Conservation (phyloP, 1,140 invertebrate genomes). For the Drosophila murphyi region DNA sequence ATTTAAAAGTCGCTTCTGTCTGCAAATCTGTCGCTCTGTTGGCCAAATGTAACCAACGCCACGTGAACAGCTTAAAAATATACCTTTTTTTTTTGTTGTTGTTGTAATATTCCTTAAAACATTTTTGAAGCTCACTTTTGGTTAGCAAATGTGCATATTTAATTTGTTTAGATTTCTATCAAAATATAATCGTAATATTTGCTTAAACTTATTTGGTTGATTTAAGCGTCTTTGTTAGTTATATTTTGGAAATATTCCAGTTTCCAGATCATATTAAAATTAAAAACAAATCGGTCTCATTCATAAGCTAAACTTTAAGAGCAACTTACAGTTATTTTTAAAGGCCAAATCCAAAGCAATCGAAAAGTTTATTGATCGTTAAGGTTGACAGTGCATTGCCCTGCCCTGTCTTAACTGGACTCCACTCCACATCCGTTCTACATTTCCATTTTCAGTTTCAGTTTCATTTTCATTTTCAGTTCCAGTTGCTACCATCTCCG, state of each 20-base stretch:
- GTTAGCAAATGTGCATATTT: neutral
- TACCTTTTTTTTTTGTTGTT: neutral
- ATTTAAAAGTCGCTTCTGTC: constrained; percentile 45
- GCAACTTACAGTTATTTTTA: neutral
- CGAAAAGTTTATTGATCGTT: constrained; percentile 32
- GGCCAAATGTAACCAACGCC: constrained; percentile 24
- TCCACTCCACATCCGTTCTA: neutral
- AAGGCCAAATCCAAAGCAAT: neutral
- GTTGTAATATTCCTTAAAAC: neutral
- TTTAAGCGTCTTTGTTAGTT: too few species aligned
- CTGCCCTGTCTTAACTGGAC: constrained; percentile 9
- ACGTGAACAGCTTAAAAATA: constrained; percentile 39
- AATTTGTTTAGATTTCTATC: neutral
- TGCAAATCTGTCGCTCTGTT: constrained; percentile 31
- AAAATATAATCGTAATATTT: too few species aligned
- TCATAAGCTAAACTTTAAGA: too few species aligned
- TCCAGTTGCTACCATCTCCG: constrained; percentile 22
- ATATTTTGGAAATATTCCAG: too few species aligned
- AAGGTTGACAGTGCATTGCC: constrained; percentile 40
- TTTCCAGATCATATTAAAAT: too few species aligned
- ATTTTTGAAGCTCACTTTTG: neutral
- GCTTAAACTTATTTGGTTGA: too few species aligned
- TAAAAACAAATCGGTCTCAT: too few species aligned
- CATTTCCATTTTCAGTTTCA: constrained; percentile 7
- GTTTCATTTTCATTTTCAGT: constrained; percentile 18